Conservation (phyloP, 2,888 invertebrate genomes). For the Leptopilina drosophilae region DNA sequence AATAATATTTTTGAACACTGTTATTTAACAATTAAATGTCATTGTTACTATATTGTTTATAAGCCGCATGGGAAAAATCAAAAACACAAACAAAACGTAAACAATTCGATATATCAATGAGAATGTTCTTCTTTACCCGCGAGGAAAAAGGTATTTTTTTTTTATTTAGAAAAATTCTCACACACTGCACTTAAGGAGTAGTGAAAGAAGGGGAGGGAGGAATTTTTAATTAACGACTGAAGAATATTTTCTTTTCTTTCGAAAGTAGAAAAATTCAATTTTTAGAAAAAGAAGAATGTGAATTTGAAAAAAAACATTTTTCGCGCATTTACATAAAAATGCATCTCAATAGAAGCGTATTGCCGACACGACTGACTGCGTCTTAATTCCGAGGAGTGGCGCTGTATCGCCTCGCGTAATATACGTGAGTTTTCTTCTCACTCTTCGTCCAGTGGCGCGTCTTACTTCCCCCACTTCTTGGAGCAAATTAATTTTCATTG, state of each 20-base stretch:
- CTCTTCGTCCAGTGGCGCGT: neutral
- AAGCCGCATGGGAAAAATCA: neutral
- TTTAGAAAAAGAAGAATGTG: no score
- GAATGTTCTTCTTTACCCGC: neutral
- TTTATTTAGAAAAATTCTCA: neutral
- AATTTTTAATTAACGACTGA: no score
- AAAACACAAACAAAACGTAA: neutral
- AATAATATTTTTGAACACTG: no score
- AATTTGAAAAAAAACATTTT: neutral
- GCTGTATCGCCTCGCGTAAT: conserved; percentile 16
- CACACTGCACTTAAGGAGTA: neutral
- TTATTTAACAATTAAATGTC: no score
- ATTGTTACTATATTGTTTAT: no score
- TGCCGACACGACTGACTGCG: neutral
- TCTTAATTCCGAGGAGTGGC: conserved; percentile 20
- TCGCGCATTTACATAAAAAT: neutral
- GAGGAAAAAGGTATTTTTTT: neutral
- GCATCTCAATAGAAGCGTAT: conserved; percentile 32
- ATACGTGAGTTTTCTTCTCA: neutral
- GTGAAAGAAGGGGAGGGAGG: no score
- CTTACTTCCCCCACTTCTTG: neutral
- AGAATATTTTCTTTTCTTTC: neutral
- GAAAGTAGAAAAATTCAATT: neutral
- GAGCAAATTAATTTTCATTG: neutral
- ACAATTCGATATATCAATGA: neutral